Base-by-base conservation (phyloP, 2,797 vertebrate species). In the Morelia viridis region DNA sequence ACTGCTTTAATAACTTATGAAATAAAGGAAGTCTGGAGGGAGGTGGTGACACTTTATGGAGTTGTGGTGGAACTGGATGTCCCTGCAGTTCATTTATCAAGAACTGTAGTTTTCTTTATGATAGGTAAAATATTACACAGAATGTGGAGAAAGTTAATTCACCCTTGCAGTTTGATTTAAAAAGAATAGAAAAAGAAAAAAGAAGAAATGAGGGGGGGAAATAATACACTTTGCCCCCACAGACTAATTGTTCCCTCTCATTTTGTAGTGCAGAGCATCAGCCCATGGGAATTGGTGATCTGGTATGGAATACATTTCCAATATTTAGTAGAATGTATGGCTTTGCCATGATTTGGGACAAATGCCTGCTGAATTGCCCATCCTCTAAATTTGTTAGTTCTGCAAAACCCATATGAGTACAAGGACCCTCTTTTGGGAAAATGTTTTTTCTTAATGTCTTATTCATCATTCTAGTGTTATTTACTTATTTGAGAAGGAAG, bases 91-190 rank as follows among this genome's bases (percentile, higher is more conserved):
- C 31, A 92, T 96, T 96, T 94, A 56, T 96, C 80, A 95, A 60
- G 68, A 10, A 86, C 90, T 94, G 80, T 56, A 85, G n/a, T 80
- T 92, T 87, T 90, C 87, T 95, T 95, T 94, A 85, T 57, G 95
- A 24, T 50, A 93, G 91, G 35, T 89, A 95, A 91, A 84, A 94
- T 65, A 94, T 95, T 85, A 95, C 95, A 95, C n/a, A 2, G 11
- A 68, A 64, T 93, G 89, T 8, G 89, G 31, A 15, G 92, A 85
- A 96, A 94, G 46, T 94, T 93, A 90, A 95, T 96, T 88, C 89
- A 91, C 64, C 24, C 87, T 84, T 93, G 64, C 61, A 95, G 92
- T 88, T 90, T 89, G 89, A 64, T 53, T 95, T 50, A 92, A 11
- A 88, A 91, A 91, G 65, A 93, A 85, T 24, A 68, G 26, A 35